Percentiles rank a stretch among this genome's conserved stretches.
phyloP scores from a whole-genome alignment of 2,797 vertebrate genomes.

The Toxotes lorentzi region DNA sequence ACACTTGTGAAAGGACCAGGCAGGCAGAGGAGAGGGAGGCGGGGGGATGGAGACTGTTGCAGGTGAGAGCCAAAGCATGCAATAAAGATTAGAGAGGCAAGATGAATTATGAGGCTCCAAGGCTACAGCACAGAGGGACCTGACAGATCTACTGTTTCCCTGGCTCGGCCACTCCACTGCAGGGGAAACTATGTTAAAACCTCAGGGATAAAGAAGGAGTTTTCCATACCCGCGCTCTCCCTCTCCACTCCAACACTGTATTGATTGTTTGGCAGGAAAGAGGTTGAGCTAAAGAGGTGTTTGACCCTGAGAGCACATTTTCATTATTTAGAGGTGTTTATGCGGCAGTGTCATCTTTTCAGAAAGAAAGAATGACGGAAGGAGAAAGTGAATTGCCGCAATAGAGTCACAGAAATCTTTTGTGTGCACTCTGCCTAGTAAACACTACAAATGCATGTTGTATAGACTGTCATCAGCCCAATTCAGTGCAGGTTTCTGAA shows the following conservation, averaged over 20 bases:
- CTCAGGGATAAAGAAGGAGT: conserved; percentile 38
- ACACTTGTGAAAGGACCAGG: conserved; percentile 28
- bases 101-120: conserved; percentile 61
- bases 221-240: conserved; percentile 14
- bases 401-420: conserved; percentile 12
- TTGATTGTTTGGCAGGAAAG: conserved; percentile 61
- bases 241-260: conserved; percentile 18
- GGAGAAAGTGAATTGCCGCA: conserved; percentile 22
- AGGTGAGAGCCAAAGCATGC: conserved; percentile 64
- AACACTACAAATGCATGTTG: conserved; percentile 29
- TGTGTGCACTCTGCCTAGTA: conserved; percentile 29
- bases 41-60: conserved; percentile 5
- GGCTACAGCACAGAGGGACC: conserved; percentile 34
- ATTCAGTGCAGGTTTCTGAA: conserved; percentile 34
- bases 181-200: conserved; percentile 47
- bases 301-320: conserved; percentile 65
- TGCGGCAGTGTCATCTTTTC: conserved; percentile 55
- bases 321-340: conserved; percentile 67
- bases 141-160: conserved; percentile 53
- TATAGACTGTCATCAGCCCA: conserved; percentile 27
- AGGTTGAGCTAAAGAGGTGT: conserved; percentile 52
- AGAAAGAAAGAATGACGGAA: conserved; percentile 20
- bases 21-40: conserved; percentile 15
- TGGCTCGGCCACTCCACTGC: conserved; percentile 31
- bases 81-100: conserved; percentile 67